These are phyloP conservation scores for Rhinophrynus dorsalis DNA, from an alignment of 2,797 vertebrate genomes.

Conservation along the genomic window DNA sequence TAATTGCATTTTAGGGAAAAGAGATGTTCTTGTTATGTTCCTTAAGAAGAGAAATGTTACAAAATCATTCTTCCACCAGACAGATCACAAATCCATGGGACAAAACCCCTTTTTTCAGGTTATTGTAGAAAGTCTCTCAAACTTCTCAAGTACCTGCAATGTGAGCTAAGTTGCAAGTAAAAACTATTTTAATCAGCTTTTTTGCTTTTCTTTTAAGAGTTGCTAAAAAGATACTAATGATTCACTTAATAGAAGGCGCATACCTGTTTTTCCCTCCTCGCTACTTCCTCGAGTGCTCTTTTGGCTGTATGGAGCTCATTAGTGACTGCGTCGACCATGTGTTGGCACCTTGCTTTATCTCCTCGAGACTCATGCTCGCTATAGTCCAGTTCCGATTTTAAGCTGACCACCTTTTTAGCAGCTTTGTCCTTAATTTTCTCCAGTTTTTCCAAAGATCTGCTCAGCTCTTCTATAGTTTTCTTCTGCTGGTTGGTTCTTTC, in stretches of 20 bases:
- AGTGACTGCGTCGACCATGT: conserved; percentile 49
- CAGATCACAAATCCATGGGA: conserved; percentile 37
- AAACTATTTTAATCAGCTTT: conserved; percentile 58
- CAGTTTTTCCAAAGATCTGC: conserved; percentile 52
- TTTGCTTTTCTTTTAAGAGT: conserved; percentile 46
- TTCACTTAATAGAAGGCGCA: conserved; percentile 53
- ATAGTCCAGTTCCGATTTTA: conserved; percentile 51
- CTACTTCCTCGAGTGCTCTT: conserved; percentile 59
- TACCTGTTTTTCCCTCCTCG: conserved; percentile 45
- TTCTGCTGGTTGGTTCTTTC: conserved; percentile 45
- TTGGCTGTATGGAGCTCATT: conserved; percentile 53
- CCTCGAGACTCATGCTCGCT: conserved; percentile 41
- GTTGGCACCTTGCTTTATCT: conserved; percentile 19
- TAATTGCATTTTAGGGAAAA: conserved; percentile 50
- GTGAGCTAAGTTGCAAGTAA: conserved; percentile 49
- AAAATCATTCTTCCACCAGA: conserved; percentile 31
- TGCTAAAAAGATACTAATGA: conserved; percentile 58
- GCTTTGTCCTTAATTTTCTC: conserved; percentile 54
- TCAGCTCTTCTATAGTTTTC: conserved; percentile 47
- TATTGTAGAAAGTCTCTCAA: conserved; percentile 56
- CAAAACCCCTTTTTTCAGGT: conserved; percentile 50
- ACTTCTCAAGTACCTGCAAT: conserved; percentile 50
- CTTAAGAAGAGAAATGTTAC: conserved; percentile 30
- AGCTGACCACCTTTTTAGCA: conserved; percentile 51
- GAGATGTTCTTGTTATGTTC: conserved; percentile 36